These are phyloP conservation scores for Manis javanica DNA, from an alignment of 2,797 vertebrate species.

Conservation along the genomic window DNA sequence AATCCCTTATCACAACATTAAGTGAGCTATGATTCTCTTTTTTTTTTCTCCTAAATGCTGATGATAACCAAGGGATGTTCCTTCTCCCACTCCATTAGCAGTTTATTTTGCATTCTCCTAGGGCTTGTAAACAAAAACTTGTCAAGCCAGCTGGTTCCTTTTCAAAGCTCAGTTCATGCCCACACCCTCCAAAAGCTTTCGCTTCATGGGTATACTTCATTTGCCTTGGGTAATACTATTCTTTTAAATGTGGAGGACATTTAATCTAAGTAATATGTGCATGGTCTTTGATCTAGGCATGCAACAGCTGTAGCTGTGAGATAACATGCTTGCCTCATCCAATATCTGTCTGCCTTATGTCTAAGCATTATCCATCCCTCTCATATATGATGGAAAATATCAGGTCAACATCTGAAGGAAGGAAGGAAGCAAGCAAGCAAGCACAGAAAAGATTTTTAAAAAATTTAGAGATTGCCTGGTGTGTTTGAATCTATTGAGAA, in stretches of 20 bases:
- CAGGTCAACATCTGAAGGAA: neutral
- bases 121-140: conserved; percentile 15
- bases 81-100: neutral
- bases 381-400: neutral
- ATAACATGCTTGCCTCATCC: neutral
- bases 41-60: neutral
- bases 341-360: neutral
- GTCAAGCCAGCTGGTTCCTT: neutral
- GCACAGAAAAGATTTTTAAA: neutral
- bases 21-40: neutral
- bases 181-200: neutral
- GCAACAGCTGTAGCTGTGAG: neutral
- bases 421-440: neutral
- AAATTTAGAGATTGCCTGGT: neutral
- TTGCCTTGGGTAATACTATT: neutral
- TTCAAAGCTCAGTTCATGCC: neutral
- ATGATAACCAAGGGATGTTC: neutral
- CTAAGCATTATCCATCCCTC: neutral
- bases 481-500: neutral
- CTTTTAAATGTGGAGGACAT: conserved; percentile 15
- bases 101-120: neutral
- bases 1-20: neutral
- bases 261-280: neutral
- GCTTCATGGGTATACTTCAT: neutral
- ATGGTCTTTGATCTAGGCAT: neutral